phyloP scores from a whole-genome alignment of 2,888 invertebrate species.

The Nysson spinosus region DNA sequence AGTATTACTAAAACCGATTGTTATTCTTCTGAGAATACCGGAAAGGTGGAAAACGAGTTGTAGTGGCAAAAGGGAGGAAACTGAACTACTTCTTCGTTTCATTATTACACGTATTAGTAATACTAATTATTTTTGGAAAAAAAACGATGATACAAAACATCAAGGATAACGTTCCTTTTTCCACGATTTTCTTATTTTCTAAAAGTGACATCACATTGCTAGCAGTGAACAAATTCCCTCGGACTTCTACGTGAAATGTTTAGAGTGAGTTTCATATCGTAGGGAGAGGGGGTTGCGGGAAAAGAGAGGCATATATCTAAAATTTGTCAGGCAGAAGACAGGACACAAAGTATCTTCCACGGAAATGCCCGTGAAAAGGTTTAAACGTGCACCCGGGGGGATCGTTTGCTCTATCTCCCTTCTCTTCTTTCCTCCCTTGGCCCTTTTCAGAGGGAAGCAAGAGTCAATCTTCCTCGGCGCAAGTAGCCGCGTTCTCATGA shows the following conservation, averaged over 20 bases:
- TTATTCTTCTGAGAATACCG: too few relatives aligned
- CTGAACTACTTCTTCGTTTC: too few relatives aligned
- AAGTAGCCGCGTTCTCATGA: slow-evolving; percentile 46
- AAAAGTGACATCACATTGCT: too few relatives aligned
- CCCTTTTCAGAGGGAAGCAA: not conserved
- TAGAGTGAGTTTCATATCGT: not conserved
- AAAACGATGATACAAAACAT: too few relatives aligned
- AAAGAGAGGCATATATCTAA: slow-evolving; percentile 42
- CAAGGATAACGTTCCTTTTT: too few relatives aligned
- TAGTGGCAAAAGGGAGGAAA: too few relatives aligned
- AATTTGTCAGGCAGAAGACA: slow-evolving; percentile 43
- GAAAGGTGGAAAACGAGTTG: too few relatives aligned
- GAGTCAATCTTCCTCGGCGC: slow-evolving; percentile 44
- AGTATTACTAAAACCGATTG: too few relatives aligned
- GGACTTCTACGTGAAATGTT: not conserved
- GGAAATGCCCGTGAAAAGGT: slow-evolving; percentile 56
- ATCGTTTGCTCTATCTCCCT: slow-evolving; percentile 44
- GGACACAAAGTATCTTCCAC: slow-evolving; percentile 53
- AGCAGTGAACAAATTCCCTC: too few relatives aligned
- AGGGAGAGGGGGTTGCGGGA: not conserved
- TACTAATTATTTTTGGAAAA: too few relatives aligned
- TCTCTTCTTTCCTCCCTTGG: not conserved
- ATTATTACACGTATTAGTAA: too few relatives aligned
- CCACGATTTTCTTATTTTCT: too few relatives aligned
- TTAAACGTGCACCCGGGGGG: slow-evolving; percentile 49